Evolutionary conservation across 2,888 invertebrate species (phyloP).

Genomic region (Hololepta plana): DNA sequence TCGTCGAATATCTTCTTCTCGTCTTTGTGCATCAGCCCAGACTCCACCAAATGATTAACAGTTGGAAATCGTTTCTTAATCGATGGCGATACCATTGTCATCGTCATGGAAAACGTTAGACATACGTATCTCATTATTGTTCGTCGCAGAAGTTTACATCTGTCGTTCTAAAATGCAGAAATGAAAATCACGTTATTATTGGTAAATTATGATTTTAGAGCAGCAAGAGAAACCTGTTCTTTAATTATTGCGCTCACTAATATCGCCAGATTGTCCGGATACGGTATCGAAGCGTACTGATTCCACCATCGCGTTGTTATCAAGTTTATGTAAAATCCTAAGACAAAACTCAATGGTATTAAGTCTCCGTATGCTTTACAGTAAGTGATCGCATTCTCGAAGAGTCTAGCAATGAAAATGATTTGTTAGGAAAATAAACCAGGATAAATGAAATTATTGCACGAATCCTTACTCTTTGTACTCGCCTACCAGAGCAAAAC

Average conservation of each 20-base stretch:
- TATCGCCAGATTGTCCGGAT: constrained; percentile 70
- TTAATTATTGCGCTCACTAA: constrained; percentile 64
- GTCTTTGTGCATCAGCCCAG: constrained; percentile 61
- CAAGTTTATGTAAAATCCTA: constrained; percentile 86
- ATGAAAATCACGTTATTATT: constrained; percentile 4
- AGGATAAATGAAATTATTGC: too few species aligned
- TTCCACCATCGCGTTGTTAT: constrained; percentile 87
- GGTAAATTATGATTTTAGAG: too few species aligned
- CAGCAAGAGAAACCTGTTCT: constrained; percentile 47
- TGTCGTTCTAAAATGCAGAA: constrained; percentile 41
- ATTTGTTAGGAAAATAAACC: too few species aligned
- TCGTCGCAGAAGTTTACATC: constrained; percentile 57
- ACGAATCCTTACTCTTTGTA: constrained; percentile 42
- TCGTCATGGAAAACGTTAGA: constrained; percentile 64
- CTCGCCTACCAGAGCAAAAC: constrained; percentile 40
- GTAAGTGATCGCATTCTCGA: constrained; percentile 64
- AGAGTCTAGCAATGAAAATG: constrained; percentile 34
- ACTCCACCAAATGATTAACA: constrained; percentile 60
- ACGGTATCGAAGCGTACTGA: constrained; percentile 62
- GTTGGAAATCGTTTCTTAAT: constrained; percentile 83
- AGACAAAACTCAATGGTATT: constrained; percentile 83
- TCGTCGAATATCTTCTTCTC: constrained; percentile 61
- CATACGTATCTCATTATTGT: constrained; percentile 67
- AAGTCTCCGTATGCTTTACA: constrained; percentile 69
- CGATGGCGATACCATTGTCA: constrained; percentile 66